phyloP scores from a whole-genome alignment of 2,888 invertebrate species.

The Drosophila aldrichi region DNA sequence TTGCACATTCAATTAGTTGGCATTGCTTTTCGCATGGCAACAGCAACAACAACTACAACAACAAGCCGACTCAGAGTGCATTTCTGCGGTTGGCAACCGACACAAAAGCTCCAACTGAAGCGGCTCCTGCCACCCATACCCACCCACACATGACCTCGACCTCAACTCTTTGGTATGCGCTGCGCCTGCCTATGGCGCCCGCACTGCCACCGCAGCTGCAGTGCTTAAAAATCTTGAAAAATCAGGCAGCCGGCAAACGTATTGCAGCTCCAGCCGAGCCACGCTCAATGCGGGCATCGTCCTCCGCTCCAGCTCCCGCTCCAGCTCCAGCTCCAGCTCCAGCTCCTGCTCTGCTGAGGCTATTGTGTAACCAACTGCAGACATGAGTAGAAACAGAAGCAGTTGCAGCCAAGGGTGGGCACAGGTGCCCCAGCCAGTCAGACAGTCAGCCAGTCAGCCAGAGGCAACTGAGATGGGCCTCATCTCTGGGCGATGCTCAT shows the following conservation, averaged over 20 bases:
- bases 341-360: background rate
- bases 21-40: conserved; percentile 66
- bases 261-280: conserved; percentile 53
- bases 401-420: conserved; percentile 4
- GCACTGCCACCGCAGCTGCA: conserved; percentile 33
- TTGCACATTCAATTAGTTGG: conserved; percentile 79
- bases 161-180: conserved; percentile 53
- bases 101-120: conserved; percentile 53
- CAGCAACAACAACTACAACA: conserved; percentile 42
- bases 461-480: conserved; percentile 22
- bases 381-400: conserved; percentile 14
- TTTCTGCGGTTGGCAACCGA: conserved; percentile 72
- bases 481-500: conserved; percentile 49
- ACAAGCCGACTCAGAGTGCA: conserved; percentile 46
- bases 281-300: conserved; percentile 46
- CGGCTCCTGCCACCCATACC: background rate
- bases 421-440: conserved; percentile 6
- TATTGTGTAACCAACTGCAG: conserved; percentile 22
- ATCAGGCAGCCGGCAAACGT: conserved; percentile 69
- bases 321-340: background rate
- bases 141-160: conserved; percentile 58
- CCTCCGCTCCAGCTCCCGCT: background rate
- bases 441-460: background rate
- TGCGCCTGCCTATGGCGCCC: conserved; percentile 32
- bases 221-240: conserved; percentile 70